Base-by-base conservation (phyloP, 2,113 vertebrate species). In the Martes martes region DNA sequence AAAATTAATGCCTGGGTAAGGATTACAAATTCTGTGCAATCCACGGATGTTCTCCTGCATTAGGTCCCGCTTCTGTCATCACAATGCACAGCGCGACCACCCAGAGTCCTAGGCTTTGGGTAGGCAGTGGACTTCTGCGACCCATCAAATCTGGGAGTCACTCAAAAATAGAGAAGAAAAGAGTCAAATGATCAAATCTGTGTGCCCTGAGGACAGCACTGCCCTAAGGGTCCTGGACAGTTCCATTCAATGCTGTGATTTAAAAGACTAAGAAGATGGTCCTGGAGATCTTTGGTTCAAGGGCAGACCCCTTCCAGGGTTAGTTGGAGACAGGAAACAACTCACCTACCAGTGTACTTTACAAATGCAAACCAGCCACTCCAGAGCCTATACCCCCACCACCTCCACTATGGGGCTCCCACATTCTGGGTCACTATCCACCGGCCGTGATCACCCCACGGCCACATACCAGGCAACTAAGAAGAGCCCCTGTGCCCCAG, bases 1-100 rank as follows among this genome's bases (percentile, higher is more conserved):
- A 93, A 42, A 91, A 86, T 67, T 69, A 63, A 45, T 33, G 88
- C 94, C 42, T 55, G 71, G 39, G 28, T 91, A 83, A 93, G 82
- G 85, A 24, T 21, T 59, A 7, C 4, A 23, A 5, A 21, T 79
- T 65, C 67, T 61, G 42, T 81, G 52, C 82, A 63, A 61, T 0
- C 61, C 11, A 6, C 0, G 1, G 2, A 6, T 31, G 3, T 16
- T 78, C 36, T 63, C 80, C 47, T 0, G 3, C 19, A 45, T 18
- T 21, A 14, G 50, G 28, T 7, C 63, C 33, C 21, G 19, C 11
- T 36, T 33, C 42, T 65, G 88, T 45, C 42, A 18, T 19, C 55
- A 52, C 26, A 76, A 55, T n/a, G 36, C 42, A 15, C 57, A 0
- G 4, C 71, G 36, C n/a, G 11, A 19, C 67, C 0, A 2, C 24